Evolutionary conservation across 2,888 invertebrate genomes (phyloP), one percentile per base, ranked within the genome.

Genomic region (Cheilosia variabilis): DNA sequence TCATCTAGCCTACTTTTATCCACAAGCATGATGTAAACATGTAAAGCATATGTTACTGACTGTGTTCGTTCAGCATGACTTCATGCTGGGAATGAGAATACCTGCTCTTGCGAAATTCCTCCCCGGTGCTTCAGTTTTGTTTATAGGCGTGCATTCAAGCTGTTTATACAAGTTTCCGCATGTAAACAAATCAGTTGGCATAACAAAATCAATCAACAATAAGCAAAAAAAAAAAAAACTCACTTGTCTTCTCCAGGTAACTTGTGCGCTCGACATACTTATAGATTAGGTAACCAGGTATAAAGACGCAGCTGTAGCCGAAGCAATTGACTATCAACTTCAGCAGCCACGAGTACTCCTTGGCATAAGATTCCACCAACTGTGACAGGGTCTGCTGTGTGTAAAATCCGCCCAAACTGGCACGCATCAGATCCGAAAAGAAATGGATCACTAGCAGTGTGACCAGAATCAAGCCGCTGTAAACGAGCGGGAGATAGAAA

Each of bases 221-320:
- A 0, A 24, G 24, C 50, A 24, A 2, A 4, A 24, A 4, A 58
- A 24, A 2, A 27, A 22, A 22, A 22, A 27, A 83, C 87, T 86
- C 92, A 96, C 97, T 94, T 90, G 95, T 93, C 91, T 95, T 95
- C 90, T 98, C 97, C 88, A 97, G 93, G 90, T 97, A 97, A 89
- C 96, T 96, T 65, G 94, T 95, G 90, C 94, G 95, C 87, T 95
- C 94, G 27, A 97, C 94, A 92, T 97, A 98, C 91, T 95, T 96
- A 91, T 96, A 96, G 72, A 98, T 94, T 19, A 98, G 92, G 90
- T 95, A 96, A 60, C 97, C 97, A 1, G 98, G 98, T 78, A 98
- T 92, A 90, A 98, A 93, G 73, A 99, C 94, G n/a, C 97, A 97
- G 3, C 96, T 94, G 91, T 98, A 99, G 15, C 98, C 98, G 19